phyloP scores from a whole-genome alignment of 2,888 invertebrate genomes.

The Apocheima hispidaria region DNA sequence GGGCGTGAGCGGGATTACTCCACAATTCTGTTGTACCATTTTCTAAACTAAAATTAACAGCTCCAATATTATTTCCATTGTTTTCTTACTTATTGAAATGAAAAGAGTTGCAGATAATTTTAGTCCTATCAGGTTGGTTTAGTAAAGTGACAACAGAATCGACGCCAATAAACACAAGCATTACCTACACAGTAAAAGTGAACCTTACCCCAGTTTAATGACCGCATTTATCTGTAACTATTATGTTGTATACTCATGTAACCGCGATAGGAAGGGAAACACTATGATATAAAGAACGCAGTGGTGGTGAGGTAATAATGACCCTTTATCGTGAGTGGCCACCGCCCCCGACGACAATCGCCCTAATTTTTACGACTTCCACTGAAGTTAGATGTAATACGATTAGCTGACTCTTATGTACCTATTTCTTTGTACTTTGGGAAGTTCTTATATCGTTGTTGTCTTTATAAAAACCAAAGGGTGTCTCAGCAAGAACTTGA shows the following conservation, averaged over 20 bases:
- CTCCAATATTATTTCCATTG: too few relatives aligned
- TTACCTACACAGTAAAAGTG: background rate
- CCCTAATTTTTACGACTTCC: slow-evolving; percentile 41
- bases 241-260: slow-evolving; percentile 13
- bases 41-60: too few relatives aligned
- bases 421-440: too few relatives aligned
- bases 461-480: too few relatives aligned
- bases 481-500: too few relatives aligned
- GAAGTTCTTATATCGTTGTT: too few relatives aligned
- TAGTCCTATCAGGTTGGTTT: too few relatives aligned
- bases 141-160: background rate
- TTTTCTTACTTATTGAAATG: too few relatives aligned
- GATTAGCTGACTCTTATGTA: slow-evolving; percentile 19
- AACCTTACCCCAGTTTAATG: slow-evolving; percentile 13
- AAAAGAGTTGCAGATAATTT: too few relatives aligned
- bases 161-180: background rate
- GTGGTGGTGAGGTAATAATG: slow-evolving; percentile 33
- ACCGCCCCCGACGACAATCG: slow-evolving; percentile 22
- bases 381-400: slow-evolving; percentile 36
- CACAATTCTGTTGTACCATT: too few relatives aligned
- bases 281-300: slow-evolving; percentile 23
- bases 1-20: too few relatives aligned
- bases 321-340: slow-evolving; percentile 39
- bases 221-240: slow-evolving; percentile 17
- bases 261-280: slow-evolving; percentile 35